Conservation (phyloP, 2,888 invertebrate genomes). For the Tenthredo notha region DNA sequence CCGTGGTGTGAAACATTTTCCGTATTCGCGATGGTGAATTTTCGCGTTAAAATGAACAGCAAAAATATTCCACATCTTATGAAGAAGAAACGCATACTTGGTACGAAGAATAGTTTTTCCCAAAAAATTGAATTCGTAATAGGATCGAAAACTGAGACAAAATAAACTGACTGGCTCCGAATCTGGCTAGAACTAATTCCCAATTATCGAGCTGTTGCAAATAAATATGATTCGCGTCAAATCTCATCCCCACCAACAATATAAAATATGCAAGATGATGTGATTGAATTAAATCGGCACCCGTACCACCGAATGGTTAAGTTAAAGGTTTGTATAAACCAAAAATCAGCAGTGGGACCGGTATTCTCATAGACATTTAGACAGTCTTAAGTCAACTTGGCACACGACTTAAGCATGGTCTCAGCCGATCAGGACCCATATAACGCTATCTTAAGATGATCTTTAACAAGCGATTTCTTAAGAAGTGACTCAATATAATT, state of each 20-base stretch:
- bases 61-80: neutral
- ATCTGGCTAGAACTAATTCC: neutral
- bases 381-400: no score
- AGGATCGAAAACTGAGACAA: neutral
- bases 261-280: neutral
- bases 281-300: neutral
- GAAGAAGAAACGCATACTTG: neutral
- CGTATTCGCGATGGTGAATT: neutral
- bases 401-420: no score
- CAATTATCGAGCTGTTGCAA: neutral
- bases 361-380: no score
- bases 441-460: no score
- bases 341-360: neutral
- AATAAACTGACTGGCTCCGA: neutral
- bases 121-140: neutral
- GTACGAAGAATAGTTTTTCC: neutral
- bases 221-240: neutral
- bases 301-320: neutral
- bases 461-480: no score
- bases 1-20: neutral
- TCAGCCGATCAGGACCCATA: no score
- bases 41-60: neutral
- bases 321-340: neutral
- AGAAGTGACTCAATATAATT: no score
- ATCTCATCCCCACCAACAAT: neutral